Evolutionary conservation across 2,113 vertebrate species (phyloP).

Genomic region (Pelmatolapia mariae): DNA sequence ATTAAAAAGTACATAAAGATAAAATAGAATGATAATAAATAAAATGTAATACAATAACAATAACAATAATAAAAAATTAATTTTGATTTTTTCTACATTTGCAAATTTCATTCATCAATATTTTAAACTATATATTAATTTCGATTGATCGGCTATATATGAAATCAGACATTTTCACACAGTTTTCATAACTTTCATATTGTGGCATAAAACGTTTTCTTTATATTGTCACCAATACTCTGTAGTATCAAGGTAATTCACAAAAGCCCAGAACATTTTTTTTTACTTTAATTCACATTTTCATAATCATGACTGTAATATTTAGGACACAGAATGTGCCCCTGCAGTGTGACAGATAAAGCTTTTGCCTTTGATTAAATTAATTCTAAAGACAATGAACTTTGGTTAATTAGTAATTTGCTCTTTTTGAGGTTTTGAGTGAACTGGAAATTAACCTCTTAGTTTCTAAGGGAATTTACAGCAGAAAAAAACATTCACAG

Average conservation of each 20-base stretch:
- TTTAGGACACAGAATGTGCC: not conserved
- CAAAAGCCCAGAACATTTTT: not conserved
- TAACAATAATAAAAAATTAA: not conserved
- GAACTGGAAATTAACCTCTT: constrained; percentile 29
- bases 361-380: constrained; percentile 18
- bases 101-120: not conserved
- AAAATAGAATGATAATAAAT: not conserved
- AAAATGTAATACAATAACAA: not conserved
- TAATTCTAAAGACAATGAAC: not conserved
- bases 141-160: rapidly evolving
- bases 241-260: not conserved
- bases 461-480: not conserved
- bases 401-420: constrained; percentile 26
- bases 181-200: not conserved
- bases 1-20: not conserved
- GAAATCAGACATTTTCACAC: not conserved
- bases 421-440: not conserved
- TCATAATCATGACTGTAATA: not conserved
- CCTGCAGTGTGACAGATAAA: not conserved
- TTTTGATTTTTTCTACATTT: not conserved
- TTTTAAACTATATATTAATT: not conserved
- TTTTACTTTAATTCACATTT: not conserved
- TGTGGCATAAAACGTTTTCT: not conserved
- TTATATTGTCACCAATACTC: not conserved
- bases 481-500: not conserved